These are phyloP conservation scores for Lepus timidus DNA, from an alignment of 2,113 vertebrate species.

Conservation along the genomic window DNA sequence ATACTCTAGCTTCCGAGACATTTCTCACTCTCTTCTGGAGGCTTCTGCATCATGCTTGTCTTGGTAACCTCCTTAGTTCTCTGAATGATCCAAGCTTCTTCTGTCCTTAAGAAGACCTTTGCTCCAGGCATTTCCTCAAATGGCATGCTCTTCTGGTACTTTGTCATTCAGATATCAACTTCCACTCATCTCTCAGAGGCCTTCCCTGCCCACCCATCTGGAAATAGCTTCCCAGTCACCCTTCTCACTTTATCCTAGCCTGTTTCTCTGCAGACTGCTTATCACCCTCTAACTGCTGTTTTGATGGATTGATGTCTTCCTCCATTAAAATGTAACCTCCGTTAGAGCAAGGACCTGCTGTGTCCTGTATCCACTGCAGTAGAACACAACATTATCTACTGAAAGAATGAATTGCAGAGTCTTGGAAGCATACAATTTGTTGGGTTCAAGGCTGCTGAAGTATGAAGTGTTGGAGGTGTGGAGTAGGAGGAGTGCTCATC, in stretches of 20 bases:
- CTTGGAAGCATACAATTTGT: background rate
- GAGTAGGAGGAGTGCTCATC: background rate
- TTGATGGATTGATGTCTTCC: background rate
- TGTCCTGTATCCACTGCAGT: background rate
- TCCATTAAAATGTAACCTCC: background rate
- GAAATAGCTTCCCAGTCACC: background rate
- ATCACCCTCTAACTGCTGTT: background rate
- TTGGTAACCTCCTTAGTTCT: background rate
- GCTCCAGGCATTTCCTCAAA: background rate
- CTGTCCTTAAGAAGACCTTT: background rate
- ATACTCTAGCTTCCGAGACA: background rate
- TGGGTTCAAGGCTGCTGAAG: background rate
- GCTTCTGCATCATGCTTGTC: background rate
- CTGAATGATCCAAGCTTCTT: background rate
- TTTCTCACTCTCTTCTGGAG: background rate
- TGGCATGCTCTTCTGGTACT: slow-evolving; percentile 28
- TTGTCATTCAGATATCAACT: background rate
- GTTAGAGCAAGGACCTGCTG: background rate
- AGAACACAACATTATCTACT: background rate
- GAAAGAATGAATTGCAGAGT: slow-evolving; percentile 2
- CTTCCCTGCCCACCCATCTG: background rate
- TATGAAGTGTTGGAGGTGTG: background rate
- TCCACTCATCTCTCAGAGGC: background rate
- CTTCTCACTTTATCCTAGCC: background rate
- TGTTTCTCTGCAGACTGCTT: background rate